Conservation (phyloP, 1,140 invertebrate species). For the Drosophila bifasciata region DNA sequence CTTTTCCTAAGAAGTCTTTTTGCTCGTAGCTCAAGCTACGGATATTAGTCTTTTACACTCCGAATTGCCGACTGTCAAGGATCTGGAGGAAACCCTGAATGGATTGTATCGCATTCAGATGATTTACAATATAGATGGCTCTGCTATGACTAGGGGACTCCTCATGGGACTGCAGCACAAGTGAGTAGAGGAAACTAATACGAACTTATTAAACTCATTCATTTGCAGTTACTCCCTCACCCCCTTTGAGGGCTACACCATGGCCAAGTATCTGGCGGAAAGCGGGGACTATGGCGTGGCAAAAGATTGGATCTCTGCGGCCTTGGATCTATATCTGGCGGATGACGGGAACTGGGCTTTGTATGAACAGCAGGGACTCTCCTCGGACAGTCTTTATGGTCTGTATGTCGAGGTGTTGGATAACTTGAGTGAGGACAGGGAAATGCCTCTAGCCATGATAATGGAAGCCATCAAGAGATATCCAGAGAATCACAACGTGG, state of each 20-base stretch:
- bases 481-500: not conserved
- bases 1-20: no score
- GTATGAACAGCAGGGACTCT: not conserved
- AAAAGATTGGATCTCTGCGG: not conserved
- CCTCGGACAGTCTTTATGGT: not conserved
- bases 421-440: not conserved
- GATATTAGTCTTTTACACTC: not conserved
- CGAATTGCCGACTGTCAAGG: not conserved
- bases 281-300: not conserved
- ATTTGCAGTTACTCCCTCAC: not conserved
- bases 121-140: not conserved
- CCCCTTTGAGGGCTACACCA: not conserved
- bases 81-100: not conserved
- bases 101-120: not conserved
- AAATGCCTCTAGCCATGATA: no score
- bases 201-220: not conserved
- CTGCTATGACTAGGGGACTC: not conserved
- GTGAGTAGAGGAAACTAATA: not conserved
- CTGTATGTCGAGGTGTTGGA: not conserved
- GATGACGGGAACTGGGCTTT: not conserved
- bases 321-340: not conserved
- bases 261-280: not conserved
- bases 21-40: not conserved
- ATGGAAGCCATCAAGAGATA: not conserved
- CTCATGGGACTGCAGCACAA: conserved; percentile 1